Conservation (phyloP, 2,113 vertebrate genomes). For the Bostrychus sinensis region DNA sequence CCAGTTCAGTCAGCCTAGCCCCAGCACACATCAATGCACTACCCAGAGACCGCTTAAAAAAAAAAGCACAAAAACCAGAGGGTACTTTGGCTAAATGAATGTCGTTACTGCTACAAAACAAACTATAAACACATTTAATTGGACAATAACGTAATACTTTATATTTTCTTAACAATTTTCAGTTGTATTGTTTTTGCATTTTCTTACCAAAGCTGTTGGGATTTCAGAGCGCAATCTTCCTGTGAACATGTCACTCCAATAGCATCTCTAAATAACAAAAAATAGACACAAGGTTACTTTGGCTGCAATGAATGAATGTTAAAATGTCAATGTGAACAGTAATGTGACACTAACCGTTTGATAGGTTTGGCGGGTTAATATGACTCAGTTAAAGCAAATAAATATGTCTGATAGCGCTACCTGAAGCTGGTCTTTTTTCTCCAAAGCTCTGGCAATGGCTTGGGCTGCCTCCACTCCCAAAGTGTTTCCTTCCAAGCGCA, state of each 20-base stretch:
- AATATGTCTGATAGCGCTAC: conserved; percentile 48
- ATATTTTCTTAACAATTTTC: too few relatives aligned
- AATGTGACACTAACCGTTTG: neutral
- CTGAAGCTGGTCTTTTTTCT: conserved; percentile 89
- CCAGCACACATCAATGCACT: conserved; percentile 87
- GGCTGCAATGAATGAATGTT: neutral
- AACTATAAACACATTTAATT: neutral
- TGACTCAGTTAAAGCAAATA: neutral
- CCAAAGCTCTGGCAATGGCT: conserved; percentile 90
- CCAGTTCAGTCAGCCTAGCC: conserved; percentile 88
- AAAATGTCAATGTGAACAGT: neutral
- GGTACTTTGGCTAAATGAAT: too few relatives aligned
- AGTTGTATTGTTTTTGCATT: too few relatives aligned
- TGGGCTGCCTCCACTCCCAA: conserved; percentile 92
- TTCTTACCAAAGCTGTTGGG: conserved; percentile 91
- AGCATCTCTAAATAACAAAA: conserved; percentile 83
- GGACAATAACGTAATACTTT: too few relatives aligned
- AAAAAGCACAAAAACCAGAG: neutral
- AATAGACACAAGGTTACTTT: neutral
- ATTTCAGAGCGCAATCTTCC: conserved; percentile 95
- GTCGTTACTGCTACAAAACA: neutral
- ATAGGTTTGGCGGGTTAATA: neutral
- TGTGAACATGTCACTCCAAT: conserved; percentile 99
- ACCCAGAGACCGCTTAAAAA: conserved; percentile 85
- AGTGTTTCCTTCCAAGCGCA: conserved; percentile 94